Percentiles rank a stretch among this genome's conserved stretches.
These are phyloP conservation scores for Hetaerina americana DNA, from an alignment of 1,140 invertebrate genomes.

Conservation along the genomic window DNA sequence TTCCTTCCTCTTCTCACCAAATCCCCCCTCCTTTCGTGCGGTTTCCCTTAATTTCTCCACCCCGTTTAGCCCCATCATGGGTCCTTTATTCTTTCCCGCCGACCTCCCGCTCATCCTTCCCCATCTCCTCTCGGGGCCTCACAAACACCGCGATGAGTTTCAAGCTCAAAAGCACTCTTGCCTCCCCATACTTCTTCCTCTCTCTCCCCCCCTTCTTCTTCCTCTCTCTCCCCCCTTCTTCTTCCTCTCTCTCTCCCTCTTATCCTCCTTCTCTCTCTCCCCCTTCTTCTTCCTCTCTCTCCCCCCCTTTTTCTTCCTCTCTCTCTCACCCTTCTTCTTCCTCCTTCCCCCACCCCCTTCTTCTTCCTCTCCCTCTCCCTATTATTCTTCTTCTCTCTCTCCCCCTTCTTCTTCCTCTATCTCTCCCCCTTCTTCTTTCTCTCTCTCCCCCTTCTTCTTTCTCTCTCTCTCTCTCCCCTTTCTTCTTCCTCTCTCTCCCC, in stretches of 20 bases:
- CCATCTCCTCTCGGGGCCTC: no score
- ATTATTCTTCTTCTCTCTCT: neutral
- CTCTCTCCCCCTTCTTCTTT: neutral
- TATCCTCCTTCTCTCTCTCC: neutral
- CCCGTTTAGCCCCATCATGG: no score
- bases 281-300: neutral
- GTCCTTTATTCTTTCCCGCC: neutral
- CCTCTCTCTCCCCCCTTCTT: neutral
- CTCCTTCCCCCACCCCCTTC: neutral
- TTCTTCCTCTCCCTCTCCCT: no score
- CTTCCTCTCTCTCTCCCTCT: neutral
- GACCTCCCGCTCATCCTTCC: neutral
- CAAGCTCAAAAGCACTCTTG: no score
- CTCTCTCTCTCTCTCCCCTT: neutral
- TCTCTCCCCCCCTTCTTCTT: neutral
- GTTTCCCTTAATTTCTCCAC: no score
- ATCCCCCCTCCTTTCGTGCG: no score
- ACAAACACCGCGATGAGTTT: no score
- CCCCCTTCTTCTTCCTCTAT: neutral
- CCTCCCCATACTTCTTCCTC: neutral
- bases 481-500: no score
- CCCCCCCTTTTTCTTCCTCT: neutral
- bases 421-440: neutral
- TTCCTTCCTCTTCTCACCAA: no score
- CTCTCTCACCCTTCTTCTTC: neutral